Evolutionary conservation across 2,797 vertebrate genomes (phyloP).

Genomic region (Crenichthys baileyi): DNA sequence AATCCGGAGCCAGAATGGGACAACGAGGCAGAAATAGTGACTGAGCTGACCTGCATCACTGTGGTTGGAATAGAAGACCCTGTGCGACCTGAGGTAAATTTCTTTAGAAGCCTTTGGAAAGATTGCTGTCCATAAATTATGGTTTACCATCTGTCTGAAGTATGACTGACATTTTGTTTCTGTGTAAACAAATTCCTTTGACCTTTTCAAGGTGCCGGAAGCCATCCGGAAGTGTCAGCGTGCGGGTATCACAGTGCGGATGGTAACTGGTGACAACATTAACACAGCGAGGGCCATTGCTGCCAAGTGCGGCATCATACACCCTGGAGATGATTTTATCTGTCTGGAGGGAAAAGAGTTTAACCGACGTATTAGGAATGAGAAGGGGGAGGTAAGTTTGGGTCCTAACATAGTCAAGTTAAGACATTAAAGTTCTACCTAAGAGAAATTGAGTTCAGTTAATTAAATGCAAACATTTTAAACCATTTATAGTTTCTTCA

Average conservation of each 20-base stretch:
- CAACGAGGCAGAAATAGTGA: constrained; percentile 86
- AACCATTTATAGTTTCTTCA: neutral
- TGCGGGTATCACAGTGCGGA: constrained; percentile 92
- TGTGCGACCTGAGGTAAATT: constrained; percentile 88
- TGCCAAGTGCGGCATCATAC: constrained; percentile 91
- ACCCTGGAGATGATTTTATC: constrained; percentile 90
- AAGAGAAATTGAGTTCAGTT: neutral
- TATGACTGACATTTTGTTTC: neutral
- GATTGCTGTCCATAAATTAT: neutral
- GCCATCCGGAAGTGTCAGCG: constrained; percentile 92
- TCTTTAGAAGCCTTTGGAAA: neutral
- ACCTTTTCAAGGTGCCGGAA: constrained; percentile 85
- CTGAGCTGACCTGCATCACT: constrained; percentile 87
- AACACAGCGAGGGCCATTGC: constrained; percentile 93
- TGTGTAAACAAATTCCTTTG: constrained; percentile 11
- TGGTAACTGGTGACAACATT: constrained; percentile 95
- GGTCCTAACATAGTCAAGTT: neutral
- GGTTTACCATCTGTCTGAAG: constrained; percentile 7
- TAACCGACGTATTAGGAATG: constrained; percentile 91
- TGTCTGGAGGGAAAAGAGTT: constrained; percentile 93
- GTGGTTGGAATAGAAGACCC: constrained; percentile 95
- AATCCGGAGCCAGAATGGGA: constrained; percentile 91
- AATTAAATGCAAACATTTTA: neutral
- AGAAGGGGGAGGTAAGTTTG: constrained; percentile 89
- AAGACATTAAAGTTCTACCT: neutral